Conservation (phyloP, 1,140 invertebrate species). For the Aricia agestis region DNA sequence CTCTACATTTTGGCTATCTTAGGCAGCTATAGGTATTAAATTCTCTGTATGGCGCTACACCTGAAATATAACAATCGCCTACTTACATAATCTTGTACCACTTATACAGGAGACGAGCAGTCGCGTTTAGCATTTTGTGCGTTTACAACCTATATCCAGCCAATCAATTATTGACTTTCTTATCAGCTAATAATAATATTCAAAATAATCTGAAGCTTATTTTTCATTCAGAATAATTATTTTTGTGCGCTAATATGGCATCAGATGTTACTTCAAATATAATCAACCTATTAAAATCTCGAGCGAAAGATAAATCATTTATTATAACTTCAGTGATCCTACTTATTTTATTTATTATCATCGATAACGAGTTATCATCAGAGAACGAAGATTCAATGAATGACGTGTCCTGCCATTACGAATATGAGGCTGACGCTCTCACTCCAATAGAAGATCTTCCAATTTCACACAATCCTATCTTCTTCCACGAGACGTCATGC, state of each 20-base stretch:
- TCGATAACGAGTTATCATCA: background rate
- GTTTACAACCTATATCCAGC: too few species aligned
- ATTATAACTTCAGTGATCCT: background rate
- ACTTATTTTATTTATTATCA: background rate
- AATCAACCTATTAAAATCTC: background rate
- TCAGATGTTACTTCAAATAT: background rate
- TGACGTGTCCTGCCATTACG: slow-evolving; percentile 40
- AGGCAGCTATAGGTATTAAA: too few species aligned
- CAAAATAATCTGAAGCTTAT: too few species aligned
- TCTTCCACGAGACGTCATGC: slow-evolving; percentile 79
- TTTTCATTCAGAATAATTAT: too few species aligned
- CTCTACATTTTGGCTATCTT: too few species aligned
- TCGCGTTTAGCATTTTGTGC: background rate
- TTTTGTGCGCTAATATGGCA: too few species aligned
- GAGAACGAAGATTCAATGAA: background rate
- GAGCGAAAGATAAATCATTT: background rate
- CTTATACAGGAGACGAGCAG: background rate
- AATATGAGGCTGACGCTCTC: slow-evolving; percentile 27
- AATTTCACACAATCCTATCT: slow-evolving; percentile 60
- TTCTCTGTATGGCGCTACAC: too few species aligned
- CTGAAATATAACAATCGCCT: background rate
- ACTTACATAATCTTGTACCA: background rate
- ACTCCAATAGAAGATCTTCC: slow-evolving; percentile 24
- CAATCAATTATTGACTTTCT: too few species aligned
- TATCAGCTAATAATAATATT: too few species aligned